Conservation (phyloP, 1,140 invertebrate species). For the Arion vulgaris region DNA sequence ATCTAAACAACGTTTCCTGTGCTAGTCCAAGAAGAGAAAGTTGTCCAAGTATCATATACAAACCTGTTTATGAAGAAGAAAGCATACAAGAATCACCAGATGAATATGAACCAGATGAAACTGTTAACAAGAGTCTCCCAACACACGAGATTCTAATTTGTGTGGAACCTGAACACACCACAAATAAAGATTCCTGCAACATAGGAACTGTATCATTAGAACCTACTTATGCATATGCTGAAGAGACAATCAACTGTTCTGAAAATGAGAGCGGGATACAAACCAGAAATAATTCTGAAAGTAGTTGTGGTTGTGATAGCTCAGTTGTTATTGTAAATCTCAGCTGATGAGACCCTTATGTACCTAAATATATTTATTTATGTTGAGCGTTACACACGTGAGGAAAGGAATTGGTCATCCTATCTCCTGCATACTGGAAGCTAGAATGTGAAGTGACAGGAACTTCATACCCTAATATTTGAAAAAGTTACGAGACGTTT, state of each 20-base stretch:
- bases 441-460: too few species aligned
- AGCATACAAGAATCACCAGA: neutral
- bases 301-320: neutral
- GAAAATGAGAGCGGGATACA: too few species aligned
- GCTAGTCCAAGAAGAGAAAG: neutral
- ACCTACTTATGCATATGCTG: neutral
- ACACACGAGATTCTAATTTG: neutral
- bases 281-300: neutral
- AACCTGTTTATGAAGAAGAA: neutral
- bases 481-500: too few species aligned
- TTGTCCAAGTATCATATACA: neutral
- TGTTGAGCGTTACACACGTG: too few species aligned
- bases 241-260: neutral
- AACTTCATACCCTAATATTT: too few species aligned
- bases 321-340: neutral
- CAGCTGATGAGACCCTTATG: neutral
- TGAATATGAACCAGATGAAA: neutral
- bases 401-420: too few species aligned
- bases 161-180: neutral
- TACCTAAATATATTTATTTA: too few species aligned
- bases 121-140: neutral
- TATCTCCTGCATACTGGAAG: too few species aligned
- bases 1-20: neutral
- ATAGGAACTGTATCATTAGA: neutral
- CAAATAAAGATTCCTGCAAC: neutral